Evolutionary conservation across 2,113 vertebrate species (phyloP).

Genomic region (Dermatemys mawii): DNA sequence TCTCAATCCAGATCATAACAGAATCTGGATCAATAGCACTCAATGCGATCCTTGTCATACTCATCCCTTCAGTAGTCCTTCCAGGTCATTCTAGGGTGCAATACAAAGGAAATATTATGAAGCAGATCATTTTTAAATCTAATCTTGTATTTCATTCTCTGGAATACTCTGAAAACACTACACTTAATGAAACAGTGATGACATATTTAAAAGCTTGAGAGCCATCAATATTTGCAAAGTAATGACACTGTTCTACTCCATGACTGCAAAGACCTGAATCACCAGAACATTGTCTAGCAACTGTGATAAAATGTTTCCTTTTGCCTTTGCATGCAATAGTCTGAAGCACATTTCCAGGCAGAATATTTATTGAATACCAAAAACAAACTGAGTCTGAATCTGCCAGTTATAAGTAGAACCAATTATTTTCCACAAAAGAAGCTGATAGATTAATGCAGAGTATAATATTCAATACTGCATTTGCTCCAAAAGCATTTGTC

Average conservation of each 20-base stretch:
- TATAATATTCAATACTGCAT: not conserved
- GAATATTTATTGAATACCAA: not conserved
- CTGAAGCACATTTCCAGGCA: not conserved
- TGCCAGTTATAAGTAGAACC: fast-evolving
- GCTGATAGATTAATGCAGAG: not conserved
- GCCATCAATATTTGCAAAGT: not conserved
- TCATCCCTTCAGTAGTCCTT: not conserved
- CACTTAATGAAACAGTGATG: not conserved
- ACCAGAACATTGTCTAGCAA: not conserved
- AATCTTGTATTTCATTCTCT: not conserved
- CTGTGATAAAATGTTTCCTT: not conserved
- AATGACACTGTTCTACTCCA: not conserved
- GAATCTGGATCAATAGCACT: not conserved
- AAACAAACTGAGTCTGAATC: not conserved
- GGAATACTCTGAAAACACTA: not conserved
- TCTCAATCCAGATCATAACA: not conserved
- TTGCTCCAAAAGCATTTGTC: not conserved
- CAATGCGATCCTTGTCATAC: not conserved
- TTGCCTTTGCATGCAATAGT: not conserved
- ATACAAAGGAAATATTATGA: not conserved
- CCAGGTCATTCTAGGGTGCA: not conserved
- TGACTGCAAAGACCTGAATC: not conserved
- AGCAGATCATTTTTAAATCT: not conserved
- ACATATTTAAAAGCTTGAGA: not conserved
- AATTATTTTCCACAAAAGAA: not conserved